These are phyloP conservation scores for Chalcis sispes DNA, from an alignment of 2,888 invertebrate genomes.

Conservation along the genomic window DNA sequence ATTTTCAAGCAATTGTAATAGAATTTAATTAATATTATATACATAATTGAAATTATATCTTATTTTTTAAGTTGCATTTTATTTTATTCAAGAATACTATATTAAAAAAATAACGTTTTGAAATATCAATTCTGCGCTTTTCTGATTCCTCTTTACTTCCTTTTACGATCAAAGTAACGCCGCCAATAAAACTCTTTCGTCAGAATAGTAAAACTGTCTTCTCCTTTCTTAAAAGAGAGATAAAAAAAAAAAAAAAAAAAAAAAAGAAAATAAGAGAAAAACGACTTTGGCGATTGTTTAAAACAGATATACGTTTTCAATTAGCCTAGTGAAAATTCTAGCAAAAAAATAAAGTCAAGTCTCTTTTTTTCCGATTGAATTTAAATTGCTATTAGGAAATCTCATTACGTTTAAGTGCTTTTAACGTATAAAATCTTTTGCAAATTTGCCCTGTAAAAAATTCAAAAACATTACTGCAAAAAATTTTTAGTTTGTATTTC, in stretches of 20 bases:
- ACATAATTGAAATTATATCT: too few relatives aligned
- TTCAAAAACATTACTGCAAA: conserved; percentile 1
- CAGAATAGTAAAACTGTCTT: not conserved
- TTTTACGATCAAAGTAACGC: conserved; percentile 8
- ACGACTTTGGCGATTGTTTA: not conserved
- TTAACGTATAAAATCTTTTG: too few relatives aligned
- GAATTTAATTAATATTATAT: too few relatives aligned
- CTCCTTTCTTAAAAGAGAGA: not conserved
- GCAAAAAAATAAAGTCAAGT: not conserved
- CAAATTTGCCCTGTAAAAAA: not conserved
- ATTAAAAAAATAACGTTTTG: too few relatives aligned
- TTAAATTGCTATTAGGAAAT: conserved; percentile 20
- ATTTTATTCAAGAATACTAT: too few relatives aligned
- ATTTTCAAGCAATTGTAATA: too few relatives aligned
- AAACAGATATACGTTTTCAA: conserved; percentile 12
- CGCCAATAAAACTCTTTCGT: not conserved
- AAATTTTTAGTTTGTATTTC: conserved; percentile 1
- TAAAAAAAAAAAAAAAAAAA: not conserved
- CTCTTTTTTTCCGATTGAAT: conserved; percentile 20
- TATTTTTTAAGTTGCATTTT: too few relatives aligned
- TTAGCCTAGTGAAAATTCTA: conserved; percentile 9
- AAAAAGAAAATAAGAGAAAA: not conserved
- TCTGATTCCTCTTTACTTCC: not conserved
- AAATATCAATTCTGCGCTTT: not conserved
- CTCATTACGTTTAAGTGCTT: conserved; percentile 20